phyloP scores from a whole-genome alignment of 2,797 vertebrate species.

The Melanotaenia boesemani region DNA sequence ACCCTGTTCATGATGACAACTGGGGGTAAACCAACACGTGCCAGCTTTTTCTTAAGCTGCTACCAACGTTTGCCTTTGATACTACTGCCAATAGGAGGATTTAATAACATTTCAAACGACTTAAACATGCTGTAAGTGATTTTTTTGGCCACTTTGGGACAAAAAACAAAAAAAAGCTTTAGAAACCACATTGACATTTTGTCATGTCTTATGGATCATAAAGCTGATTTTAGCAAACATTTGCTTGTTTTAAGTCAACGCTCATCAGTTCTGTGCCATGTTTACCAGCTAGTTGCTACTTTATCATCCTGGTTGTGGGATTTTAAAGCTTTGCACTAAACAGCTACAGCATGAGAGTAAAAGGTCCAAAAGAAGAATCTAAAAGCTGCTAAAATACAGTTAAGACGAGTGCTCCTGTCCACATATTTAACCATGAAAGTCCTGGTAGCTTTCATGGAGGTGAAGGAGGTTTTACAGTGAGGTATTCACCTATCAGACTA shows the following conservation, averaged over 20 bases:
- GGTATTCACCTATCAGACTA: not conserved
- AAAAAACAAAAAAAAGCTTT: not conserved
- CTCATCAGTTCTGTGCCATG: not conserved
- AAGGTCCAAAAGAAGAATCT: not conserved
- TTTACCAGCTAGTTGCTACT: not conserved
- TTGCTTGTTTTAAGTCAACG: not conserved
- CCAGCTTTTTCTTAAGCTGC: not conserved
- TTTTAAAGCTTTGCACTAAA: not conserved
- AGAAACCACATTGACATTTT: not conserved
- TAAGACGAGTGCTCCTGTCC: not conserved
- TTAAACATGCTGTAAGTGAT: not conserved
- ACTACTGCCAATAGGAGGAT: conserved; percentile 1
- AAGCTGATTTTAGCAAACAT: not conserved
- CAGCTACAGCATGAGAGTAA: not conserved
- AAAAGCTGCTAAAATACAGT: not conserved
- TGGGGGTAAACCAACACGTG: conserved; percentile 2
- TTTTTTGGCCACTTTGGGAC: not conserved
- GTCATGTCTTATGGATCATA: not conserved
- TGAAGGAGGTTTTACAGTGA: not conserved
- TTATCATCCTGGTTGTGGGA: not conserved
- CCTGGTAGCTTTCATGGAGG: no score
- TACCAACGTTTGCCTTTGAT: conserved; percentile 4
- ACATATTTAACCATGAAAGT: not conserved
- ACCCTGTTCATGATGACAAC: conserved; percentile 15
- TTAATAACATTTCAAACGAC: not conserved